Evolutionary conservation across 2,888 invertebrate species (phyloP).

Genomic region (Drosophila planitibia): DNA sequence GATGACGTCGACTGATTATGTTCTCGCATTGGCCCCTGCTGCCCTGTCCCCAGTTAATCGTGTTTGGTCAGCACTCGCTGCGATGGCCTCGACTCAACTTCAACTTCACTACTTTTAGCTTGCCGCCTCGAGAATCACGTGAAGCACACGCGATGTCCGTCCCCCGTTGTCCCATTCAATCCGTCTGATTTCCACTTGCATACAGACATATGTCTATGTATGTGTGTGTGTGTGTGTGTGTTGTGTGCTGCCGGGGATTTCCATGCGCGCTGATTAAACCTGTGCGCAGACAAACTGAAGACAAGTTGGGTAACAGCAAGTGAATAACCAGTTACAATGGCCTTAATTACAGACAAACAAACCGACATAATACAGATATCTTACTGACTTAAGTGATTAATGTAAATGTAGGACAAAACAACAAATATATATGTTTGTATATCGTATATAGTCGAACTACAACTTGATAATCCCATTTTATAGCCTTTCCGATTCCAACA

Average conservation of each 20-base stretch:
- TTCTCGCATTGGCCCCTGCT: not conserved
- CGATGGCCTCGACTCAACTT: not conserved
- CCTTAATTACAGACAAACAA: not conserved
- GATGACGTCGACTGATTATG: slow-evolving; percentile 20
- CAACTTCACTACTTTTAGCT: not conserved
- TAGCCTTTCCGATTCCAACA: not conserved
- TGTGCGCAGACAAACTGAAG: slow-evolving; percentile 18
- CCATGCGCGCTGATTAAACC: slow-evolving; percentile 32
- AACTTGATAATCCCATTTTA: not conserved
- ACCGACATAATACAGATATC: not conserved
- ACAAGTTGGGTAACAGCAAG: slow-evolving; percentile 22
- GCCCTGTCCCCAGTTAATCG: not conserved
- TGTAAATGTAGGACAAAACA: not conserved
- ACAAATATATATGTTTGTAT: not conserved
- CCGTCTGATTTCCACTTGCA: not conserved
- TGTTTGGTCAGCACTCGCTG: slow-evolving; percentile 1
- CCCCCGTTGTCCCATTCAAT: not conserved
- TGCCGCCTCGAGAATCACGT: slow-evolving; percentile 41
- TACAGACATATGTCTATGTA: not conserved
- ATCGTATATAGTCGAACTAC: not conserved
- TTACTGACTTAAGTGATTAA: not conserved
- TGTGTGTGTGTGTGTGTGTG: not conserved
- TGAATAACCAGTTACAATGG: slow-evolving; percentile 8
- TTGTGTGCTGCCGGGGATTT: not conserved
- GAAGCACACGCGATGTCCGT: slow-evolving; percentile 51